Conservation (phyloP, 2,888 invertebrate genomes). For the Terebella lapidaria region DNA sequence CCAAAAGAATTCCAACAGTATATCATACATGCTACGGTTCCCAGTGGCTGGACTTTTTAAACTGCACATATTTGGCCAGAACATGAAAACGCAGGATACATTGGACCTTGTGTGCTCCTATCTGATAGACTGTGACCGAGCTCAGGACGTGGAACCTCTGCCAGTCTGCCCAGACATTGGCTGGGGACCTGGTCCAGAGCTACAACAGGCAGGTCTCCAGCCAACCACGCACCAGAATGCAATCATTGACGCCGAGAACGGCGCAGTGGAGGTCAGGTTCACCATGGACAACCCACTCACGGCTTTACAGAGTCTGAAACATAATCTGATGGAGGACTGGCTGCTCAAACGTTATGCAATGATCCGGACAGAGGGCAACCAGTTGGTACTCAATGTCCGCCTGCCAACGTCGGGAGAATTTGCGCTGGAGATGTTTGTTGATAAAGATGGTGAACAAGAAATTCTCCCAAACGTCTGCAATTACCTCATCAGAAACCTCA, state of each 20-base stretch:
- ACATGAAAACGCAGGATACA: constrained; percentile 34
- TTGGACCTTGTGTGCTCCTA: constrained; percentile 47
- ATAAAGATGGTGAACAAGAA: constrained; percentile 35
- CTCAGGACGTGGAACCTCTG: constrained; percentile 34
- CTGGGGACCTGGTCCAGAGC: constrained; percentile 43
- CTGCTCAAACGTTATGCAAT: constrained; percentile 38
- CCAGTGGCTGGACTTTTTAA: constrained; percentile 41
- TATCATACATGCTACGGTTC: constrained; percentile 36
- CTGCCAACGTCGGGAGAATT: constrained; percentile 42
- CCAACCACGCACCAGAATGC: constrained; percentile 40
- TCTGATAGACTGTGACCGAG: constrained; percentile 36
- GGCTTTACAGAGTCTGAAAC: constrained; percentile 39
- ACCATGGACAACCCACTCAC: constrained; percentile 33
- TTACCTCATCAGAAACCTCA: constrained; percentile 34
- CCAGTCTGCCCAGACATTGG: constrained; percentile 47
- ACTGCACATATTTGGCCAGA: constrained; percentile 46
- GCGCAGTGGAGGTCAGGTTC: constrained; percentile 40
- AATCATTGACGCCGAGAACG: constrained; percentile 40
- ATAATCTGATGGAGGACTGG: constrained; percentile 29
- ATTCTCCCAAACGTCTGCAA: constrained; percentile 45
- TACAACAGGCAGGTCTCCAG: constrained; percentile 36
- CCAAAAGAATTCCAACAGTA: constrained; percentile 33
- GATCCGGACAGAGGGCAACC: constrained; percentile 34
- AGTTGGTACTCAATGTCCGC: constrained; percentile 38
- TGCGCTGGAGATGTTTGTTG: constrained; percentile 45